These are phyloP conservation scores for Drosophila ananassae DNA, from an alignment of 1,140 invertebrate genomes.

Conservation along the genomic window DNA sequence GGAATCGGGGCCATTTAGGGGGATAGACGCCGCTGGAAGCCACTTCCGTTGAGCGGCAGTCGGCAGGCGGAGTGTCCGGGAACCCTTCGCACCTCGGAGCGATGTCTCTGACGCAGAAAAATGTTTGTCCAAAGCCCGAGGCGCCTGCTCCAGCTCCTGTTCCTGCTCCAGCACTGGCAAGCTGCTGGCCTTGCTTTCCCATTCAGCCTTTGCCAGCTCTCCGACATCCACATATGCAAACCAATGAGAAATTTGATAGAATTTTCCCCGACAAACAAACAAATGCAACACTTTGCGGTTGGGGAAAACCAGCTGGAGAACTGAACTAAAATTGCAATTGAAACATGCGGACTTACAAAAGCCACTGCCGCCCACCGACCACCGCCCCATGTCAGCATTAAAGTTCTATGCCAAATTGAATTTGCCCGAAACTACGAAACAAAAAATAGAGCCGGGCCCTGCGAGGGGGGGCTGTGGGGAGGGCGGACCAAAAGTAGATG, in stretches of 20 bases:
- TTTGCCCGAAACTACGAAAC: slow-evolving; percentile 75
- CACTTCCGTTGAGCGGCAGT: slow-evolving; percentile 60
- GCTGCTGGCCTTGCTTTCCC: not conserved
- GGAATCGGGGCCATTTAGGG: not conserved
- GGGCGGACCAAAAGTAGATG: slow-evolving; percentile 66
- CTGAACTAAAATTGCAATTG: slow-evolving; percentile 64
- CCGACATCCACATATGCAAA: slow-evolving; percentile 36
- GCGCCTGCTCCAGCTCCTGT: not conserved
- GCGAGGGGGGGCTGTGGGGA: not conserved
- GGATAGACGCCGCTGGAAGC: slow-evolving; percentile 43
- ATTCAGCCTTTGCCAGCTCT: not conserved
- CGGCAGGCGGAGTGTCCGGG: slow-evolving; percentile 9
- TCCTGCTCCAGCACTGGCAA: not conserved
- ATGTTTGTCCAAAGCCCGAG: slow-evolving; percentile 1
- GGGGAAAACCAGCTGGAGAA: slow-evolving; percentile 40
- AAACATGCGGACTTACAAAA: slow-evolving; percentile 52
- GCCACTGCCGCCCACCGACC: slow-evolving; percentile 7
- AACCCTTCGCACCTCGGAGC: slow-evolving; percentile 63
- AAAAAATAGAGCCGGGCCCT: slow-evolving; percentile 27
- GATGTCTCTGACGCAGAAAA: slow-evolving; percentile 26
- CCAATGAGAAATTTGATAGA: slow-evolving; percentile 64
- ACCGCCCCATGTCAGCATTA: slow-evolving; percentile 25
- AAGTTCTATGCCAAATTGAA: slow-evolving; percentile 75
- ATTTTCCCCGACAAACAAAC: slow-evolving; percentile 45
- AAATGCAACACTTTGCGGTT: slow-evolving; percentile 67